A percentile compares a stretch with the other conserved stretches of the same genome.
Evolutionary conservation across 2,113 vertebrate species (phyloP).

Genomic region (Alethe castanea): DNA sequence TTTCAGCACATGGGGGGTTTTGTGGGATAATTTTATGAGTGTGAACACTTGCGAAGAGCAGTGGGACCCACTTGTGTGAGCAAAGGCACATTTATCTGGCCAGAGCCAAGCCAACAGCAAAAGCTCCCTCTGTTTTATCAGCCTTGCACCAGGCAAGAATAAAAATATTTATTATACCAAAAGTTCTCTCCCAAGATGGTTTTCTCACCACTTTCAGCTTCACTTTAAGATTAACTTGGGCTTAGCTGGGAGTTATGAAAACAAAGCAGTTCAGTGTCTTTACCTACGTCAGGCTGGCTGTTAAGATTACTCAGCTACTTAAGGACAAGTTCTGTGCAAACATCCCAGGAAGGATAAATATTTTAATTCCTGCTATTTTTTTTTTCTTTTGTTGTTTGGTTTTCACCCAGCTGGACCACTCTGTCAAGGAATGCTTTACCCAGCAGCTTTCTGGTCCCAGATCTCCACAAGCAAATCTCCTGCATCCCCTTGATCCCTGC

Average conservation of each 20-base stretch:
- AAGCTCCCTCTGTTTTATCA: neutral
- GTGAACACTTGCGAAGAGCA: neutral
- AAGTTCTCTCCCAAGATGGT: neutral
- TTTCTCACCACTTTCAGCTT: neutral
- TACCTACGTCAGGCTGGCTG: neutral
- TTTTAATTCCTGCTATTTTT: conserved; percentile 8
- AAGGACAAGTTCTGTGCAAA: conserved; percentile 42
- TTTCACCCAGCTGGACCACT: conserved; percentile 31
- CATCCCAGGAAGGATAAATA: conserved; percentile 26
- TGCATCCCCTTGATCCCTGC: neutral
- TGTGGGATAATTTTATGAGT: neutral
- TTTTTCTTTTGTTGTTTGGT: neutral
- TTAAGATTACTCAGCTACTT: neutral
- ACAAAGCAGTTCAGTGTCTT: neutral
- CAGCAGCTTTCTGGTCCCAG: neutral
- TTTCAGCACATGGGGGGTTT: neutral
- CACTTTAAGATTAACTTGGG: neutral
- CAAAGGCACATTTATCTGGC: neutral
- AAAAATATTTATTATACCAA: neutral
- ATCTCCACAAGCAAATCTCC: neutral
- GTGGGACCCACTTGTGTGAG: neutral
- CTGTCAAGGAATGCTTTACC: conserved; percentile 22
- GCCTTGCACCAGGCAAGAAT: neutral
- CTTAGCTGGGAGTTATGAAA: neutral
- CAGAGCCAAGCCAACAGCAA: neutral